phyloP scores from a whole-genome alignment of 2,888 invertebrate species.

The Siphonodentalium dalli region DNA sequence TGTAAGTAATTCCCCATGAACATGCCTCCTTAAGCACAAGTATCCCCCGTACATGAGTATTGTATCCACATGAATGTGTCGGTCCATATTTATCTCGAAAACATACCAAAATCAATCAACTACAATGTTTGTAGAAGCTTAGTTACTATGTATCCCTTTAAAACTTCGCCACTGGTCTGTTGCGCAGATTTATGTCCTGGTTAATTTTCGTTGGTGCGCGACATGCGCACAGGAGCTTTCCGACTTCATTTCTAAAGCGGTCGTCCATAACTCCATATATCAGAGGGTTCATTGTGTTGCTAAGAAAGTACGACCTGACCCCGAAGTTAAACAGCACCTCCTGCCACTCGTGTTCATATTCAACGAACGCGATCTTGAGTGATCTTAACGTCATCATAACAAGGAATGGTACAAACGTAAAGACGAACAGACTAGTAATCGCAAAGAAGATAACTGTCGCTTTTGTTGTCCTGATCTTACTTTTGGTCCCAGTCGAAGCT shows the following conservation, averaged over 20 bases:
- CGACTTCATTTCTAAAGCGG: conserved; percentile 36
- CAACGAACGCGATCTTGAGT: conserved; percentile 37
- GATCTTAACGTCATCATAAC: conserved; percentile 41
- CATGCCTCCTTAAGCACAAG: too few species aligned
- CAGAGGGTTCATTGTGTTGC: conserved; percentile 45
- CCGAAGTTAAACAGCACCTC: conserved; percentile 45
- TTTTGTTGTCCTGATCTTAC: conserved; percentile 35
- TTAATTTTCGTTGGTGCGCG: too few species aligned
- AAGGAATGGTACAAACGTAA: conserved; percentile 45
- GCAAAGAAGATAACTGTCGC: conserved; percentile 48
- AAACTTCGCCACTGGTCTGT: too few species aligned
- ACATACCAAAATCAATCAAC: too few species aligned
- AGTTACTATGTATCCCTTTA: too few species aligned
- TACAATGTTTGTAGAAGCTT: too few species aligned
- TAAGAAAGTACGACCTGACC: conserved; percentile 48
- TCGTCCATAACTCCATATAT: conserved; percentile 45
- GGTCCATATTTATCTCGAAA: too few species aligned
- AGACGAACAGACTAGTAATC: conserved; percentile 41
- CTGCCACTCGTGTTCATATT: conserved; percentile 27
- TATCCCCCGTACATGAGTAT: too few species aligned
- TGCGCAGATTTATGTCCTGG: too few species aligned
- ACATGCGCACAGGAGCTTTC: conserved; percentile 22
- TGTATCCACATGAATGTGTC: too few species aligned
- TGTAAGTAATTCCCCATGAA: too few species aligned
- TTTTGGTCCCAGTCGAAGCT: conserved; percentile 23